phyloP scores from a whole-genome alignment of 2,888 invertebrate genomes.

The Tipula confusa region DNA sequence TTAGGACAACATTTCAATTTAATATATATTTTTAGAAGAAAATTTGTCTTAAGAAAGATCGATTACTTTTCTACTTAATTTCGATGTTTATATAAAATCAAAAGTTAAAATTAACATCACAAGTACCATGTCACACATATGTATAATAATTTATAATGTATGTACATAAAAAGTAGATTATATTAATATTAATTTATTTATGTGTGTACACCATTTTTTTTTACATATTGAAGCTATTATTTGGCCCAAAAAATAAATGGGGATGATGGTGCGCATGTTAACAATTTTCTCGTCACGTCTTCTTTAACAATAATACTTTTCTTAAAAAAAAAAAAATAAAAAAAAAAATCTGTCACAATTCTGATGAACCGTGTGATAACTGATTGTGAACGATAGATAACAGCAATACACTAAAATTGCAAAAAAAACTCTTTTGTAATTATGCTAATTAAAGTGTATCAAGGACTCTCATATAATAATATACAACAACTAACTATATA shows the following conservation, averaged over 20 bases:
- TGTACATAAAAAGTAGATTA: not conserved
- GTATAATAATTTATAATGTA: not conserved
- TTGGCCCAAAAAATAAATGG: not conserved
- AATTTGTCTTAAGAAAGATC: not conserved
- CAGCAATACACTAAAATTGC: not conserved
- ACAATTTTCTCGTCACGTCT: not conserved
- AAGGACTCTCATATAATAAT: not conserved
- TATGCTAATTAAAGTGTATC: not conserved
- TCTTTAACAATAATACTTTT: not conserved
- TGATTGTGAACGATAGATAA: not conserved
- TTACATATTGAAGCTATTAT: not conserved
- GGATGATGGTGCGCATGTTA: not conserved
- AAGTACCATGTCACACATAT: not conserved
- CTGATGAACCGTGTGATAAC: constrained; percentile 12
- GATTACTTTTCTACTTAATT: not conserved
- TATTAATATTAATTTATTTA: not conserved
- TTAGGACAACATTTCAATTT: not conserved
- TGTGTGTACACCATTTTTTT: not conserved
- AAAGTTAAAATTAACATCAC: no score
- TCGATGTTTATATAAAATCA: not conserved
- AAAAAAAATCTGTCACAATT: not conserved
- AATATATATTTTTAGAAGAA: not conserved
- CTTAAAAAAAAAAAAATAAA: no score
- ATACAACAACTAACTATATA: not conserved
- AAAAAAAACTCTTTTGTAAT: not conserved